Percentiles rank a stretch among this genome's conserved stretches.
Evolutionary conservation across 2,113 vertebrate genomes (phyloP).

Genomic region (Salvelinus alpinus): DNA sequence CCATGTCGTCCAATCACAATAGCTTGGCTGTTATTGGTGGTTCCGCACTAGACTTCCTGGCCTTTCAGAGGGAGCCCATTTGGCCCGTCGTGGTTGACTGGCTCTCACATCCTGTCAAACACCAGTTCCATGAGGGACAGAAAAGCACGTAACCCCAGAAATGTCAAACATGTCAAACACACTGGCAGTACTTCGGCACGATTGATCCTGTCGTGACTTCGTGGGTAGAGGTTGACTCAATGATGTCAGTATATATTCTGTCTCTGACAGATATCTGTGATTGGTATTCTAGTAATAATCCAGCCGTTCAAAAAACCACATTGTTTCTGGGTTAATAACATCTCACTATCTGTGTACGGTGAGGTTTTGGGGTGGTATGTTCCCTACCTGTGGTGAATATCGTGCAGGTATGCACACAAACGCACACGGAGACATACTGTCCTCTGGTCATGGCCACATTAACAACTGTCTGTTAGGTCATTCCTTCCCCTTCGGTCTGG

Average conservation of each 20-base stretch:
- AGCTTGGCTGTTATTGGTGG: slow-evolving; percentile 52
- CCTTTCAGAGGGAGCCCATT: slow-evolving; percentile 64
- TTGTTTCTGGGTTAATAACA: no score
- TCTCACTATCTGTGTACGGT: no score
- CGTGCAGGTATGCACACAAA: background rate
- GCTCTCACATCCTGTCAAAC: slow-evolving; percentile 70
- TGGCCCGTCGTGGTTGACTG: slow-evolving; percentile 62
- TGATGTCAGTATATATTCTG: background rate
- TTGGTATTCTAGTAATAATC: slow-evolving; percentile 46
- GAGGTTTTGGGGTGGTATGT: no score
- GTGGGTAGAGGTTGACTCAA: background rate
- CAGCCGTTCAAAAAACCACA: background rate
- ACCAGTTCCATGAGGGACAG: slow-evolving; percentile 53
- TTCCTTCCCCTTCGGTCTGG: slow-evolving; percentile 46
- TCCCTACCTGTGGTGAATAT: no score
- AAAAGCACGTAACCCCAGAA: slow-evolving; percentile 50
- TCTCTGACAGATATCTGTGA: slow-evolving; percentile 47
- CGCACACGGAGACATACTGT: background rate
- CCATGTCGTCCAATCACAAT: slow-evolving; percentile 42
- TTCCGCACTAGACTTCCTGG: slow-evolving; percentile 53
- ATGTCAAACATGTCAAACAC: slow-evolving; percentile 64
- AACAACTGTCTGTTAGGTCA: slow-evolving; percentile 53
- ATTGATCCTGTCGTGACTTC: background rate
- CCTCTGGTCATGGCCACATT: slow-evolving; percentile 56
- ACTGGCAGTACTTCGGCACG: slow-evolving; percentile 51